Evolutionary conservation across 53 echinoderm and acorn worm species (phyloP), one percentile per base, ranked within the genome.

Genomic region (Paracentrotus lividus): DNA sequence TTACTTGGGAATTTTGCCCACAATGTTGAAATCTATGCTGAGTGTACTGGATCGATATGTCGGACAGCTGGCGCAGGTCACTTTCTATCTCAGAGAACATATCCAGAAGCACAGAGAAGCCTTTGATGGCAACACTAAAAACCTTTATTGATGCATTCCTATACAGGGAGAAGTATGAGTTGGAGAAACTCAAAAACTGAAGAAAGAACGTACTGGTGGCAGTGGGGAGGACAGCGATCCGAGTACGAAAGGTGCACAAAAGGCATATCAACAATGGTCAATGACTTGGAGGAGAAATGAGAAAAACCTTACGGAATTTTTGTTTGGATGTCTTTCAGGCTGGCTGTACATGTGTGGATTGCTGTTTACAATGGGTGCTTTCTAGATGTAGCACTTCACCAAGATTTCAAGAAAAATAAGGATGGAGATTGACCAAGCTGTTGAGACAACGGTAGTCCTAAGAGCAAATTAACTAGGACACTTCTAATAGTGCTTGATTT

Each of bases 301-400:
- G 59, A 53, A 92, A 53, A 57, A 78, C 57, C 43, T 77, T 49
- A 59, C 92, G 15, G 92, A 24, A 5, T 57, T 92, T 26, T 43
- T 92, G 42, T 31, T n/a, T 61, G 81, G 92, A 92, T 78, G 92
- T 81, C 59, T 92, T 92, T 57, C 92, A 92, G 92, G 92, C 92
- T 61, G 92, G 92, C 55, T 92, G 92, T 43, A 92, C 81, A 1
- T 78, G 92, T 57, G 43, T 92, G 0, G 81, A 78, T 42, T 56
- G 78, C 21, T 58, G 36, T 24, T 42, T 92, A 38, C 77, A 92
- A 34, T 92, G 92, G 92, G 33, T 61, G 15, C 43, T 92, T n/a
- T 32, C 92, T 92, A 20, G 60, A 77, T 56, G 21, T 92, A 26
- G 81, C 92, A 7, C 0, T 78, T 32, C 81, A 92, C 42, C 92